A percentile compares a stretch with the other conserved stretches of the same genome.
These are phyloP conservation scores for Euplexia lucipara DNA, from an alignment of 2,888 invertebrate species.

Conservation along the genomic window DNA sequence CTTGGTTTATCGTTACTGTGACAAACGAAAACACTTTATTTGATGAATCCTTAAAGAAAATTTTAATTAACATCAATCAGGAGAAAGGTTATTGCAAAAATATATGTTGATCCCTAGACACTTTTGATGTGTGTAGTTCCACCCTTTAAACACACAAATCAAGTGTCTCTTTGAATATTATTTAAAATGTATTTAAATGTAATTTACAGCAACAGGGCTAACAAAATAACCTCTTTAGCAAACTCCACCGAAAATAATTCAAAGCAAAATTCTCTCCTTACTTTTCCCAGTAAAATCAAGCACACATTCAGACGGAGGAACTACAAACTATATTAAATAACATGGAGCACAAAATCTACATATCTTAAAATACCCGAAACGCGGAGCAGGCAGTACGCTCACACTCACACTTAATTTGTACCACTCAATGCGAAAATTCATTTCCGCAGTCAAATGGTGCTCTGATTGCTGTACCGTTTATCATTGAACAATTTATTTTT, in stretches of 20 bases:
- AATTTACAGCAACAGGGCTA: no score
- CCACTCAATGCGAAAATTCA: constrained; percentile 65
- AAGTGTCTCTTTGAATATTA: no score
- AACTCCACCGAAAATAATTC: not conserved
- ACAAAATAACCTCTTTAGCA: not conserved
- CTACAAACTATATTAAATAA: constrained; percentile 49
- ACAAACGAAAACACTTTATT: no score
- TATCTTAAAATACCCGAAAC: constrained; percentile 43
- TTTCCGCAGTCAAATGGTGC: constrained; percentile 72
- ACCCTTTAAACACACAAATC: no score
- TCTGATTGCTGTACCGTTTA: constrained; percentile 70
- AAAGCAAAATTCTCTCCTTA: not conserved
- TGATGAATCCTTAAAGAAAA: no score
- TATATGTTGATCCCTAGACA: no score
- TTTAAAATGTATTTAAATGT: no score
- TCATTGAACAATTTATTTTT: constrained; percentile 54
- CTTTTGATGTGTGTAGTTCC: no score
- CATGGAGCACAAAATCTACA: constrained; percentile 35
- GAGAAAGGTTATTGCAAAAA: no score
- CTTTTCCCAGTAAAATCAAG: constrained; percentile 26
- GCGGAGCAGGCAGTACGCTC: constrained; percentile 9
- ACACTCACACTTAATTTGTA: constrained; percentile 28
- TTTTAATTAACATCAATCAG: no score
- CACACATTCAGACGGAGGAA: constrained; percentile 29
- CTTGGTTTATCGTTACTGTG: no score